Evolutionary conservation across 23 tunicate species (phyloP).

Genomic region (Trididemnum nubilum): DNA sequence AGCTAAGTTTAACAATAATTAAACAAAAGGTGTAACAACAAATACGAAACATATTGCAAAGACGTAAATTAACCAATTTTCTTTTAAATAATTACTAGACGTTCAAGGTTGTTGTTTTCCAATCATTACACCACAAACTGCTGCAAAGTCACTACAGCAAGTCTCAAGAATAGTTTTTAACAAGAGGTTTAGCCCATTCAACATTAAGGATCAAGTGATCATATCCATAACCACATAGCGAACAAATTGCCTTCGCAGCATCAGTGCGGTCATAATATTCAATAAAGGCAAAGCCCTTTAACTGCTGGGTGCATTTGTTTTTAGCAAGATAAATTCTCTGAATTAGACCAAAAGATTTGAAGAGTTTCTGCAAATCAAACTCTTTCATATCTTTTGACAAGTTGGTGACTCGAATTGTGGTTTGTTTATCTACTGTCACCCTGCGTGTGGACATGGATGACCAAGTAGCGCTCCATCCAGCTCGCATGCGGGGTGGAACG

Average conservation of each 20-base stretch:
- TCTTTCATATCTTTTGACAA: slow-evolving; percentile 96
- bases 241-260: slow-evolving; percentile 90
- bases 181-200: slow-evolving; percentile 92
- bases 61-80: too few relatives aligned
- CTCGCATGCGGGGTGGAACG: slow-evolving; percentile 84
- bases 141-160: too few relatives aligned
- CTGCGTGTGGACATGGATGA: slow-evolving; percentile 73
- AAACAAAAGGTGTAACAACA: too few relatives aligned
- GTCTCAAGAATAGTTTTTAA: too few relatives aligned
- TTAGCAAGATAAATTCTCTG: slow-evolving; percentile 92
- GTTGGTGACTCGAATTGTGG: slow-evolving; percentile 96
- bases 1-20: too few relatives aligned
- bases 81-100: too few relatives aligned
- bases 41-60: too few relatives aligned
- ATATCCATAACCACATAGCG: slow-evolving; percentile 90
- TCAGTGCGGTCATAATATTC: slow-evolving; percentile 91
- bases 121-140: too few relatives aligned
- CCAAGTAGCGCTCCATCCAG: slow-evolving; percentile 62
- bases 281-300: slow-evolving; percentile 98
- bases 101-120: too few relatives aligned
- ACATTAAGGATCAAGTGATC: slow-evolving; percentile 96
- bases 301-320: slow-evolving; percentile 85
- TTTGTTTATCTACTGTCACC: slow-evolving; percentile 65
- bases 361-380: slow-evolving; percentile 89
- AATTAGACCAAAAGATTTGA: slow-evolving; percentile 94